These are phyloP conservation scores for Solenodon paradoxus DNA, from an alignment of 2,113 vertebrate genomes.

Conservation along the genomic window DNA sequence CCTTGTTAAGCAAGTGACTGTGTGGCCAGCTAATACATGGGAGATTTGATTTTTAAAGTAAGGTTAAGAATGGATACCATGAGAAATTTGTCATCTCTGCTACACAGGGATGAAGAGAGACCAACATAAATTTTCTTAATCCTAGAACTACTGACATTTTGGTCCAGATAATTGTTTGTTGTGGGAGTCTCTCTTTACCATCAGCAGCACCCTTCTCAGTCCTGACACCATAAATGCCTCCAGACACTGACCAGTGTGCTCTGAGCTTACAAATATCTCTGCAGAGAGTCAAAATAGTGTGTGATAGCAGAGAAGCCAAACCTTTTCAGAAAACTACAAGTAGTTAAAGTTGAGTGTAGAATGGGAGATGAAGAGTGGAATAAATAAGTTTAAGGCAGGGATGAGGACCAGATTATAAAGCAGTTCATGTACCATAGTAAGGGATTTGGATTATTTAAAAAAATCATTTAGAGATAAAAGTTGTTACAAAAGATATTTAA, in stretches of 20 bases:
- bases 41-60: neutral
- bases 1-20: neutral
- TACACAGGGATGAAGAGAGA: neutral
- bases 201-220: neutral
- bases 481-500: neutral
- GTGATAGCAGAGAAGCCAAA: neutral
- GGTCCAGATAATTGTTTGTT: neutral
- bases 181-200: neutral
- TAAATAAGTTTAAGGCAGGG: neutral
- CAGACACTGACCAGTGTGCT: neutral
- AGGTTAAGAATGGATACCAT: neutral
- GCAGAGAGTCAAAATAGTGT: neutral
- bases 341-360: neutral
- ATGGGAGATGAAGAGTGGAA: neutral
- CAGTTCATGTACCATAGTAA: neutral
- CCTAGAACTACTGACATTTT: neutral
- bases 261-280: neutral
- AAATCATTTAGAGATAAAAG: neutral
- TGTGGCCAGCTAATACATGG: neutral
- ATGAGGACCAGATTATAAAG: neutral
- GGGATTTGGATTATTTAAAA: neutral
- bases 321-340: neutral
- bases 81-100: neutral
- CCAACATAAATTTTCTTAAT: neutral
- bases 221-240: neutral